Conservation (phyloP, 2,888 invertebrate species). For the Drosophila leonis region DNA sequence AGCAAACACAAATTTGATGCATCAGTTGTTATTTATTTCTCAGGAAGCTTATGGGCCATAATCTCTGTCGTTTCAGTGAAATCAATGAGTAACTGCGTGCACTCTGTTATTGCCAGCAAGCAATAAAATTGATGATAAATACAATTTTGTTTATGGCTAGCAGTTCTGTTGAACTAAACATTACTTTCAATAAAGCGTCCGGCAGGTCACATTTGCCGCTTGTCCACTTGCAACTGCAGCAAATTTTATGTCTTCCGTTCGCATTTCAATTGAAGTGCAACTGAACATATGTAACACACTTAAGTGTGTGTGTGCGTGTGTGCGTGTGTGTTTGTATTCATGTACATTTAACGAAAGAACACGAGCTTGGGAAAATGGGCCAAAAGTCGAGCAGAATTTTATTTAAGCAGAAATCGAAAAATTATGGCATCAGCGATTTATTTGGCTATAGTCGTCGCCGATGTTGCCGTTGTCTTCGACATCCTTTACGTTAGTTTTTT, state of each 20-base stretch:
- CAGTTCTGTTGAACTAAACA: slow-evolving; percentile 26
- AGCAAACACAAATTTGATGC: background rate
- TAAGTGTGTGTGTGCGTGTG: background rate
- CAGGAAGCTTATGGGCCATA: background rate
- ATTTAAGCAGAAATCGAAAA: slow-evolving; percentile 49
- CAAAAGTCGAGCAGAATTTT: slow-evolving; percentile 39
- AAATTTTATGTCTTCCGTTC: slow-evolving; percentile 50
- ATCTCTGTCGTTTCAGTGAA: background rate
- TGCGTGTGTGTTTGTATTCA: slow-evolving; percentile 8
- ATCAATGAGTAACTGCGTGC: slow-evolving; percentile 8
- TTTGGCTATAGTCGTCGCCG: slow-evolving; percentile 10
- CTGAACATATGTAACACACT: slow-evolving; percentile 8
- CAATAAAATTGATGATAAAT: slow-evolving; percentile 30
- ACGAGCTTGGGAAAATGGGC: slow-evolving; percentile 25
- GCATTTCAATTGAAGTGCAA: slow-evolving; percentile 41
- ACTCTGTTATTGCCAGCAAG: slow-evolving; percentile 11
- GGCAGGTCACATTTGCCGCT: slow-evolving; percentile 20
- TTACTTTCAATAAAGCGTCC: slow-evolving; percentile 33
- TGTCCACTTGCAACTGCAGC: slow-evolving; percentile 30
- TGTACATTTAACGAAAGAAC: slow-evolving; percentile 16
- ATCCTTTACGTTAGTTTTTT: slow-evolving; percentile 57
- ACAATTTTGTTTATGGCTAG: slow-evolving; percentile 14
- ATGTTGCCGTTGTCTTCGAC: slow-evolving; percentile 22
- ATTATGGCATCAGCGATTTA: slow-evolving; percentile 39
- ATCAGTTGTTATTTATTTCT: background rate